Evolutionary conservation across 1,140 invertebrate genomes (phyloP).

Genomic region (Drosophila willistoni): DNA sequence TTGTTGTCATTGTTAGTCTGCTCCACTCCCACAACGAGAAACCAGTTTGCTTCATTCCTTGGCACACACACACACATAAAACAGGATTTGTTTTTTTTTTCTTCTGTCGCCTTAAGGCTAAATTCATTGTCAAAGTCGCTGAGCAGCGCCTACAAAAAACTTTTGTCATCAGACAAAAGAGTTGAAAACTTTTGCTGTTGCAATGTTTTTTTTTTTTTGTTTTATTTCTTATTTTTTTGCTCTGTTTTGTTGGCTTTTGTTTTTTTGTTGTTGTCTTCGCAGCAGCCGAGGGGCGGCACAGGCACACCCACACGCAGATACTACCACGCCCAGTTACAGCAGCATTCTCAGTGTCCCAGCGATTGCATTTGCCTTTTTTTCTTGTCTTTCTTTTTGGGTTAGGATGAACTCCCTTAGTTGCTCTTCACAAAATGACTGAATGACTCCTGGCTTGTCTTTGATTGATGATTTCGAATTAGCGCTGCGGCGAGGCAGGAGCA

Average conservation of each 20-base stretch:
- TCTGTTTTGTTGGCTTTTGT: neutral
- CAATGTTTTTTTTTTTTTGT: conserved; percentile 11
- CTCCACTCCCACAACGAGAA: conserved; percentile 65
- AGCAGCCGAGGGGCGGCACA: conserved; percentile 10
- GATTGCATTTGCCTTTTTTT: conserved; percentile 70
- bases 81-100: conserved; percentile 65
- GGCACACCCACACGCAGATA: conserved; percentile 6
- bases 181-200: conserved; percentile 65
- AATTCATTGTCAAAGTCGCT: conserved; percentile 80
- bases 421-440: conserved; percentile 51
- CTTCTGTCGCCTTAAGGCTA: conserved; percentile 66
- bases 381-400: neutral
- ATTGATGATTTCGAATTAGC: conserved; percentile 79
- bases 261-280: neutral
- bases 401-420: conserved; percentile 45
- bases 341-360: conserved; percentile 19
- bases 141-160: conserved; percentile 57
- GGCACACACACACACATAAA: conserved; percentile 38
- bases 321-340: conserved; percentile 55
- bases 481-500: conserved; percentile 54
- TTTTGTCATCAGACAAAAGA: conserved; percentile 80
- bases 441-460: conserved; percentile 57
- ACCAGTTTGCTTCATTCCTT: conserved; percentile 70
- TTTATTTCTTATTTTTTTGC: conserved; percentile 19
- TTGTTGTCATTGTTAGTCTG: conserved; percentile 7